These are phyloP conservation scores for Perognathus longimembris DNA, from an alignment of 2,113 vertebrate genomes.

Conservation along the genomic window DNA sequence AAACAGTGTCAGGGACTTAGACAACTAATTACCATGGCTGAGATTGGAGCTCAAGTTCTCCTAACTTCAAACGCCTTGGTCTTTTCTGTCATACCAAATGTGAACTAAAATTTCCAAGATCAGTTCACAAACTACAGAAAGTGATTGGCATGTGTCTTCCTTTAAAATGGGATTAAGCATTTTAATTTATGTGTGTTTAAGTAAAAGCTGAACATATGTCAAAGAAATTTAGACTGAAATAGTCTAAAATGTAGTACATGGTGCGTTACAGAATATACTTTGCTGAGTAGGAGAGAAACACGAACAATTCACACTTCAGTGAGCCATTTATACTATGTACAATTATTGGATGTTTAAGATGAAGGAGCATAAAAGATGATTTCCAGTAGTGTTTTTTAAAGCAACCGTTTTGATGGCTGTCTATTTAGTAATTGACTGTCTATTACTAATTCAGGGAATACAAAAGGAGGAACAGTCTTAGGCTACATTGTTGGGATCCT, in stretches of 20 bases:
- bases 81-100: background rate
- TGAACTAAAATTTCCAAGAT: slow-evolving; percentile 1
- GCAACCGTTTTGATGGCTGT: background rate
- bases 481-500: background rate
- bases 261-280: background rate
- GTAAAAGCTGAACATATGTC: background rate
- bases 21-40: background rate
- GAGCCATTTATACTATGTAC: background rate
- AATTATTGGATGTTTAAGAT: background rate
- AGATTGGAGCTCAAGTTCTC: background rate
- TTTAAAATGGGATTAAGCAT: background rate
- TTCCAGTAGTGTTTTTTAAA: background rate
- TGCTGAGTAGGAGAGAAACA: background rate
- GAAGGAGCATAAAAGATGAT: no score
- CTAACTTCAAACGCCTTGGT: slow-evolving; percentile 7
- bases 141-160: background rate
- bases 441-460: background rate
- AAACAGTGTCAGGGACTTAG: background rate
- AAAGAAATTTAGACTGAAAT: background rate
- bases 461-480: background rate
- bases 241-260: background rate
- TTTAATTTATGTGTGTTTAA: background rate
- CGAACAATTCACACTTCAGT: background rate
- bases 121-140: background rate
- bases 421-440: background rate